Conservation (phyloP, 64 coral and sea anemone species). For the Dendronephthya gigantea region DNA sequence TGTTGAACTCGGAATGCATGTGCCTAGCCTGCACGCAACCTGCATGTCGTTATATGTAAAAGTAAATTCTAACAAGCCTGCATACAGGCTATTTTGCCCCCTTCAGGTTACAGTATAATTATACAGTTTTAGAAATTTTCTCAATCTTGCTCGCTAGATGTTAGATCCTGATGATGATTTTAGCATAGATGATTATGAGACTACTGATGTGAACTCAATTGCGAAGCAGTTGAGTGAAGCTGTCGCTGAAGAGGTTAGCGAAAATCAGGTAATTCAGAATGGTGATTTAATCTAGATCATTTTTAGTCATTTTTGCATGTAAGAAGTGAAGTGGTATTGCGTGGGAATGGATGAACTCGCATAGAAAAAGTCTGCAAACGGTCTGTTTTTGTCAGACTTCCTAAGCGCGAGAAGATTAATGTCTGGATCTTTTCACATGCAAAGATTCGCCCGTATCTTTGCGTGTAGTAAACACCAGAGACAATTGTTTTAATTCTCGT, state of each 20-base stretch:
- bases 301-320: too few species aligned
- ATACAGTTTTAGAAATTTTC: not conserved
- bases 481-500: not conserved
- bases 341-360: not conserved
- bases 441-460: too few species aligned
- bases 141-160: not conserved
- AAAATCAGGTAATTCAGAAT: too few species aligned
- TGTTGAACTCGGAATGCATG: too few species aligned
- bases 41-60: too few species aligned
- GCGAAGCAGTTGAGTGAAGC: not conserved
- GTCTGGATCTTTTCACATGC: not conserved
- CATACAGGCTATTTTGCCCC: too few species aligned
- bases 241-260: not conserved
- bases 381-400: not conserved
- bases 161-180: not conserved
- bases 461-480: not conserved
- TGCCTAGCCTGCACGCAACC: too few species aligned
- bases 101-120: too few species aligned
- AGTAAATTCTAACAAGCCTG: too few species aligned
- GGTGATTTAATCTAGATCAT: too few species aligned
- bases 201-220: not conserved
- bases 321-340: too few species aligned
- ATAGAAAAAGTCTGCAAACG: not conserved
- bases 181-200: not conserved
- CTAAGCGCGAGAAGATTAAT: not conserved